Conservation (phyloP, 2,888 invertebrate species). For the Phortica magna region DNA sequence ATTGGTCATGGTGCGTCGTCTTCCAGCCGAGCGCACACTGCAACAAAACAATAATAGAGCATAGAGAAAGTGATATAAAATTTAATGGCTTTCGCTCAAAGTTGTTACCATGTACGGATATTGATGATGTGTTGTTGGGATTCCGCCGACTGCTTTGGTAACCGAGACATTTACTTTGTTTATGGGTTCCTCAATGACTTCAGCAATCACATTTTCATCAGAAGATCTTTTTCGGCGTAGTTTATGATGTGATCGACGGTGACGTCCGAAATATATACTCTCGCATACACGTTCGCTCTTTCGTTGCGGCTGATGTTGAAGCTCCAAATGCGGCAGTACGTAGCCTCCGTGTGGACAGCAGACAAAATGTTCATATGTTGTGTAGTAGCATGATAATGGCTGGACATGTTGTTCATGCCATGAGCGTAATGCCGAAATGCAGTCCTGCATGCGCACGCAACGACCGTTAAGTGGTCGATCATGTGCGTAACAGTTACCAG, state of each 20-base stretch:
- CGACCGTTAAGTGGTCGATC: constrained; percentile 44
- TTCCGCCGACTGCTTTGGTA: neutral
- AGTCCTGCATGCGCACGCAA: constrained; percentile 44
- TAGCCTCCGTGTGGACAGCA: constrained; percentile 53
- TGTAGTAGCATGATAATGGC: constrained; percentile 41
- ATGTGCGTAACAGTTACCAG: constrained; percentile 44
- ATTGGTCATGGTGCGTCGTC: no score
- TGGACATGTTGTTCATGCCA: constrained; percentile 29
- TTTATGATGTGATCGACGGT: constrained; percentile 20
- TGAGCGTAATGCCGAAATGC: constrained; percentile 45
- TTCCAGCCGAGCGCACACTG: no score
- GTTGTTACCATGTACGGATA: no score
- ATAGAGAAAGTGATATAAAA: no score
- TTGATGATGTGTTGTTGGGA: no score
- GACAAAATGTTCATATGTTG: constrained; percentile 38
- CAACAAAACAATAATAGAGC: no score
- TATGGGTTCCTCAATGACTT: constrained; percentile 39
- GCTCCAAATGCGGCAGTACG: neutral
- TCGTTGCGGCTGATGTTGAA: constrained; percentile 4
- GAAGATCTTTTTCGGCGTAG: constrained; percentile 31
- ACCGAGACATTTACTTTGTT: constrained; percentile 32
- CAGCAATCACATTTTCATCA: constrained; percentile 24
- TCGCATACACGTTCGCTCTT: constrained; percentile 37
- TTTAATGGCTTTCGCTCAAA: no score
- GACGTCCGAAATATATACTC: constrained; percentile 31